These are phyloP conservation scores for Rhagonycha lutea DNA, from an alignment of 2,888 invertebrate species.

Conservation along the genomic window DNA sequence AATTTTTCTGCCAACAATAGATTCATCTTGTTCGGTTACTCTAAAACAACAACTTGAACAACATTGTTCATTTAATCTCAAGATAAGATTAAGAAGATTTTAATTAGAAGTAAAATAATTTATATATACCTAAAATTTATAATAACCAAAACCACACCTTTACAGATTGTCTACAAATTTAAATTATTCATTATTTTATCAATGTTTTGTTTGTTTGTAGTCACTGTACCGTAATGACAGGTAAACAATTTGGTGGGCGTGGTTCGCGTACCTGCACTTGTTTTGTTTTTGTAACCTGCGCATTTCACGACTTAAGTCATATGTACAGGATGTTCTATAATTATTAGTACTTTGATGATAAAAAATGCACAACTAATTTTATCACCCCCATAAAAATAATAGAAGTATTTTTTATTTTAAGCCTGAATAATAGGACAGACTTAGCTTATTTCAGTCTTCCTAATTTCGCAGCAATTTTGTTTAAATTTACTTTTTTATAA, in stretches of 20 bases:
- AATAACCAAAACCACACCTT: background rate
- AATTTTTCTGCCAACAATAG: constrained; percentile 46
- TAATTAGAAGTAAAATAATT: background rate
- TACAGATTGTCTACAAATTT: background rate
- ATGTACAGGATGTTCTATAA: background rate
- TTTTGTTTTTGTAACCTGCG: background rate
- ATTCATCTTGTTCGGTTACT: constrained; percentile 37
- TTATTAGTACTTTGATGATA: background rate
- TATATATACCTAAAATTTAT: background rate
- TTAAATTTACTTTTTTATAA: no score
- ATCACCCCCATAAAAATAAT: no score
- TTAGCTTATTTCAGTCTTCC: no score
- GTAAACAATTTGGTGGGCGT: background rate
- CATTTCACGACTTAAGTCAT: background rate
- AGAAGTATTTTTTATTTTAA: no score
- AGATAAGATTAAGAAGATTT: background rate
- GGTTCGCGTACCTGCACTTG: background rate
- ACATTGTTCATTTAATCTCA: background rate
- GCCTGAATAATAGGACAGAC: no score
- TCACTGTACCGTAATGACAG: background rate
- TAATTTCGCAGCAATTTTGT: no score
- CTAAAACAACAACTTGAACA: background rate
- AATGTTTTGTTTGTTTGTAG: background rate
- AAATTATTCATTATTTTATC: background rate
- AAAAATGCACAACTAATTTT: no score